Percentiles rank a stretch among this genome's conserved stretches.
These are phyloP conservation scores for Eurytoma adleriae DNA, from an alignment of 2,888 invertebrate species.

Conservation along the genomic window DNA sequence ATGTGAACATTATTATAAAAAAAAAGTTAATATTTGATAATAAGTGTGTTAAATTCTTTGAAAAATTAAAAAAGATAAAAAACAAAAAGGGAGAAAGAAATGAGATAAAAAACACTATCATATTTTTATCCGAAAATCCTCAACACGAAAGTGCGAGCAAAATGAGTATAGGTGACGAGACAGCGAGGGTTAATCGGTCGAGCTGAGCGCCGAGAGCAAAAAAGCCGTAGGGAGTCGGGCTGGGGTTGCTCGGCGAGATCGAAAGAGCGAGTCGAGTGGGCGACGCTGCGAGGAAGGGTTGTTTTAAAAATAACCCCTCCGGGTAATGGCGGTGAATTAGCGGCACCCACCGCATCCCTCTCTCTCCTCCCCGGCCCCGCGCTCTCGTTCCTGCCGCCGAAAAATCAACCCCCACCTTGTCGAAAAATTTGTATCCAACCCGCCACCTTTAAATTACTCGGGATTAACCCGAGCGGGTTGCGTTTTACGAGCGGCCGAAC, in stretches of 20 bases:
- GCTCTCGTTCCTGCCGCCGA: slow-evolving; percentile 16
- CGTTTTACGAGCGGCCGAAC: slow-evolving; percentile 66
- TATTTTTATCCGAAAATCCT: slow-evolving; percentile 3
- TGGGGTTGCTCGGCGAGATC: neutral
- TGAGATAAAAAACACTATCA: neutral
- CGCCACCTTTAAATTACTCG: slow-evolving; percentile 64
- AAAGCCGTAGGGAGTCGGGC: neutral
- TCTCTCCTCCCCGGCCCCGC: slow-evolving; percentile 2
- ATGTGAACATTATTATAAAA: too few species aligned
- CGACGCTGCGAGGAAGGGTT: slow-evolving; percentile 44
- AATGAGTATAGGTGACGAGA: slow-evolving; percentile 5
- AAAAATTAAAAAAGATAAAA: neutral
- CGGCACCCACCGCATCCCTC: slow-evolving; percentile 59
- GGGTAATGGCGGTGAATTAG: slow-evolving; percentile 67
- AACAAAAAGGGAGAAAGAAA: neutral
- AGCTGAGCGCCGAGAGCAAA: neutral
- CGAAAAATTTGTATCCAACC: slow-evolving; percentile 58
- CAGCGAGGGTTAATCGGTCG: slow-evolving; percentile 12
- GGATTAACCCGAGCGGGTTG: slow-evolving; percentile 64
- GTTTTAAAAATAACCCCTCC: slow-evolving; percentile 65
- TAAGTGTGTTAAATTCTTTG: too few species aligned
- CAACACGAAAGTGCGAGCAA: slow-evolving; percentile 3
- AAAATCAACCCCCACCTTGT: slow-evolving; percentile 44
- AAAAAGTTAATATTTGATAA: too few species aligned
- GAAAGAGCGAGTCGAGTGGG: slow-evolving; percentile 33